A percentile compares a stretch with the other conserved stretches of the same genome.
Conservation (phyloP, 2,797 vertebrate species). For the Xerus rutilus region DNA sequence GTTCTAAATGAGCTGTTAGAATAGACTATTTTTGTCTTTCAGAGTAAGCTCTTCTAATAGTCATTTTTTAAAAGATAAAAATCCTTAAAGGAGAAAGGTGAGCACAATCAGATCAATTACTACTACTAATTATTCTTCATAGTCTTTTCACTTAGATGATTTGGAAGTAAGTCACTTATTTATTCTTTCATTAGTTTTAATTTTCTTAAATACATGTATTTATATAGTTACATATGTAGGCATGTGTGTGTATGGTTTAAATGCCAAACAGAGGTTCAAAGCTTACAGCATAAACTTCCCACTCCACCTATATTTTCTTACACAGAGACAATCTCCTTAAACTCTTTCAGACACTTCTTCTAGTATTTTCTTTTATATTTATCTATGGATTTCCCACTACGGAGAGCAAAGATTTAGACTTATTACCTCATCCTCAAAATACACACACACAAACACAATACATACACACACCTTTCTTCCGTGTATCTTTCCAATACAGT, state of each 20-base stretch:
- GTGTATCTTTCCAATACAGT: background rate
- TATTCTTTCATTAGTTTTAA: conserved; percentile 45
- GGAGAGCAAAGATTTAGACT: background rate
- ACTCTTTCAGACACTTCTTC: background rate
- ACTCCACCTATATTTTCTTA: background rate
- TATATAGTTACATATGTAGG: background rate
- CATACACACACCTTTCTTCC: background rate
- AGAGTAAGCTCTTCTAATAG: conserved; percentile 66
- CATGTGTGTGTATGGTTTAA: background rate
- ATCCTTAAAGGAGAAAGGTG: conserved; percentile 50
- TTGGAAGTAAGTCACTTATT: conserved; percentile 58
- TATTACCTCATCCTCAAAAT: background rate
- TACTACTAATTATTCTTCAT: background rate
- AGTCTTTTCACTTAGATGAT: conserved; percentile 16
- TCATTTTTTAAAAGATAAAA: conserved; percentile 66
- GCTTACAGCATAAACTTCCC: background rate
- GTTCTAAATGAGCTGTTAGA: conserved; percentile 81
- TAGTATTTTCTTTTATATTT: background rate
- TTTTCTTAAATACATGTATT: background rate
- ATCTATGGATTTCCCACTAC: background rate
- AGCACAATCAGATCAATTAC: conserved; percentile 52
- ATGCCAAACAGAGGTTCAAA: background rate
- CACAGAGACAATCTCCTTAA: background rate
- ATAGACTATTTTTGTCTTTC: conserved; percentile 76
- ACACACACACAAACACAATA: background rate